phyloP scores from a whole-genome alignment of 92 coral and sea anemone genomes.

The Porites evermanni region DNA sequence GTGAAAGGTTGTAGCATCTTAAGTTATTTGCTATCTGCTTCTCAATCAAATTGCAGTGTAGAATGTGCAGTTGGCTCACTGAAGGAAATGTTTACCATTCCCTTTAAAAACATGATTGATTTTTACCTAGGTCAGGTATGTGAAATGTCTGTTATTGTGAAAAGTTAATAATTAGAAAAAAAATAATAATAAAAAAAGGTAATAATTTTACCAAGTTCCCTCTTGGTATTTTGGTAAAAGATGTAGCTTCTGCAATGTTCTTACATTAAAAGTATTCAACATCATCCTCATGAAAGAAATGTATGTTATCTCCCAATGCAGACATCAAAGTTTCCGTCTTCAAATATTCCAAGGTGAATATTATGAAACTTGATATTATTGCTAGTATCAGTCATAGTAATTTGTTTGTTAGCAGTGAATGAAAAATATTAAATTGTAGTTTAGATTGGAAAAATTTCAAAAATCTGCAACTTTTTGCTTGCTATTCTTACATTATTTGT shows the following conservation, averaged over 20 bases:
- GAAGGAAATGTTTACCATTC: slow-evolving; percentile 84
- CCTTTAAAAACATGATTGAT: slow-evolving; percentile 75
- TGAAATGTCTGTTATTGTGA: not conserved
- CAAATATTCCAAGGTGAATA: slow-evolving; percentile 17
- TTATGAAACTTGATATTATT: not conserved
- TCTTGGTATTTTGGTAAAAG: not conserved
- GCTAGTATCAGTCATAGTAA: no score
- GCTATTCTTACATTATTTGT: no score
- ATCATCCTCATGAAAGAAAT: not conserved
- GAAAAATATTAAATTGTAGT: no score
- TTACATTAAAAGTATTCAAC: not conserved
- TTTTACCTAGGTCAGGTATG: slow-evolving; percentile 83
- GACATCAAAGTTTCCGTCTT: slow-evolving; percentile 7
- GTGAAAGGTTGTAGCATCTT: no score
- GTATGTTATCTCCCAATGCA: not conserved
- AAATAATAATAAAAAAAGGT: no score
- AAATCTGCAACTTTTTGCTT: no score
- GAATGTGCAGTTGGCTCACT: slow-evolving; percentile 94
- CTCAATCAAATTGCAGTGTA: slow-evolving; percentile 54
- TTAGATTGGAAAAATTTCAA: no score
- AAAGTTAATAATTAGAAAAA: not conserved
- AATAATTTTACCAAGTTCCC: not conserved
- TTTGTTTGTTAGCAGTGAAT: no score
- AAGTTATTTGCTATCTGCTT: not conserved
- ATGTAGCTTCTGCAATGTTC: not conserved